Evolutionary conservation across 1,140 invertebrate species (phyloP), one percentile per base, ranked within the genome.

Genomic region (Cotesia chilonis): DNA sequence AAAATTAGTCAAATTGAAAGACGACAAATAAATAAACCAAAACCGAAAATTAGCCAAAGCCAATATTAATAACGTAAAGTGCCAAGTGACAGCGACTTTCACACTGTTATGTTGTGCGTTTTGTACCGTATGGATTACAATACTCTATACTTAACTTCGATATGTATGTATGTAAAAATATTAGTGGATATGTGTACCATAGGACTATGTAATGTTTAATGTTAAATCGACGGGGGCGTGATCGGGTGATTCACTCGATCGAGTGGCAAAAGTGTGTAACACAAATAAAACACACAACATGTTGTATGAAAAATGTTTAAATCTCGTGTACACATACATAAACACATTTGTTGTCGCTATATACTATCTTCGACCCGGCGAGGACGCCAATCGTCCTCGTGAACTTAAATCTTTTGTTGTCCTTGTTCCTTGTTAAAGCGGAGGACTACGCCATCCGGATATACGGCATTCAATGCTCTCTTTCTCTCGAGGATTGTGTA

Each of bases 11-110:
- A 72, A 55, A 38, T 37, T 61, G 73, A 64, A 47, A 38, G 54
- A 41, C 55, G 36, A 47, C 38, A 59, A 60, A 60, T 9, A 47
- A 47, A 47, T 47, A 47, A 47, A 47, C 2, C 6, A 47, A 47
- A 47, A 47, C 6, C 1, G 9, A 47, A 47, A 47, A 9, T 0
- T 10, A 9, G 41, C 6, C 41, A 47, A 10, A 75, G 70, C 73
- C 54, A 68, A 76, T 76, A 75, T 78, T 75, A 76, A 78, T 76
- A 74, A 76, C 64, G 68, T 74, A 73, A 74, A 76, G 73, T 74
- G 75, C 66, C 70, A 70, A 66, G 70, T 74, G 65, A 70, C 57
- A 65, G 72, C 67, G 72, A 76, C 77, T 78, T 78, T 78, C 75
- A 78, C 77, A 35, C 63, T 28, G 57, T 72, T 70, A 72, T 52